Percentiles rank a stretch among this genome's conserved stretches.
phyloP scores from a whole-genome alignment of 2,888 invertebrate species.

The Polietes domitor region DNA sequence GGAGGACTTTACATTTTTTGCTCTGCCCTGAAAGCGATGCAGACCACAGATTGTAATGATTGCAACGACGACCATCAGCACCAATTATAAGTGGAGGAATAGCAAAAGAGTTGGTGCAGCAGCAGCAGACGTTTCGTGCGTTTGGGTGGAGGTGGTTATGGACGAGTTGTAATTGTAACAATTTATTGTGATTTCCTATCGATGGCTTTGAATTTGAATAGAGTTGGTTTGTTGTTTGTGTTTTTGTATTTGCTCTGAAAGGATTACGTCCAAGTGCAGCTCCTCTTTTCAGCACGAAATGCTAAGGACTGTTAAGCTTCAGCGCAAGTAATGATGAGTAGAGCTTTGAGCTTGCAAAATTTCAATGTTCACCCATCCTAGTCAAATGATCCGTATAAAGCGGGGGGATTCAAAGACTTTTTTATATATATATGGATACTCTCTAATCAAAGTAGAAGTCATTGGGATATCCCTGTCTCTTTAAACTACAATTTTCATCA shows the following conservation, averaged over 20 bases:
- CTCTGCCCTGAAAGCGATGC: neutral
- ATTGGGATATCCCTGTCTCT: no score
- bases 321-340: no score
- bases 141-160: neutral
- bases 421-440: no score
- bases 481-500: no score
- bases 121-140: neutral
- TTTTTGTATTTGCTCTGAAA: neutral
- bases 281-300: neutral
- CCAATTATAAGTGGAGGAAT: slow-evolving; percentile 8
- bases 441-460: no score
- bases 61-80: slow-evolving; percentile 1
- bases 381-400: no score
- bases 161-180: neutral
- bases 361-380: no score
- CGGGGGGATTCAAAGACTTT: no score
- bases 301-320: neutral
- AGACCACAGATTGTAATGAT: slow-evolving; percentile 20
- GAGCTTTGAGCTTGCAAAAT: no score
- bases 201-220: neutral
- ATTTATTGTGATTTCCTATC: slow-evolving; percentile 16
- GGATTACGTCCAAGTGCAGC: neutral
- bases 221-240: slow-evolving; percentile 3
- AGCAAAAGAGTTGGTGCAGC: neutral
- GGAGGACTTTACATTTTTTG: slow-evolving; percentile 1